Conservation (phyloP, 2,797 vertebrate genomes). For the Perodicticus potto region DNA sequence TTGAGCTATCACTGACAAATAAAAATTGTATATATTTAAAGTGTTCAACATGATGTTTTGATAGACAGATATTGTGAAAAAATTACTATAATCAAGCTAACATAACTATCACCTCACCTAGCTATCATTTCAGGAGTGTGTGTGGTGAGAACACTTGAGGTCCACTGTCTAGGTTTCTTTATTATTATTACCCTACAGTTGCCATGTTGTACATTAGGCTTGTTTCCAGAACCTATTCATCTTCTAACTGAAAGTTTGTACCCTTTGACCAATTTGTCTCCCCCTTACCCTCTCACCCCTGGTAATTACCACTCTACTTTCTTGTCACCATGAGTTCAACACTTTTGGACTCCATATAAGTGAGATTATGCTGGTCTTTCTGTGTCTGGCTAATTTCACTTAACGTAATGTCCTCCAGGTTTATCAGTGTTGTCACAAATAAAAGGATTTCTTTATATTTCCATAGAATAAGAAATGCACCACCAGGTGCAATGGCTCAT, state of each 20-base stretch:
- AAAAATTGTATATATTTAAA: not conserved
- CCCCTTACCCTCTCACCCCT: fast-evolving
- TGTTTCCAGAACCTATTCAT: not conserved
- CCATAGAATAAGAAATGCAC: not conserved
- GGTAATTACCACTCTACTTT: not conserved
- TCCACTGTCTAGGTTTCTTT: too few relatives aligned
- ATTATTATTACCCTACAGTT: not conserved
- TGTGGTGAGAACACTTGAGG: not conserved
- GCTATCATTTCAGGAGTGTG: not conserved
- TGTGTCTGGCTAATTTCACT: not conserved
- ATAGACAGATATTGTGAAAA: not conserved
- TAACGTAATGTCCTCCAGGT: not conserved
- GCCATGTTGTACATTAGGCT: not conserved
- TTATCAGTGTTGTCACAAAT: not conserved
- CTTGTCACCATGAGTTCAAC: not conserved
- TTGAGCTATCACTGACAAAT: not conserved
- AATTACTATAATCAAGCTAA: not conserved
- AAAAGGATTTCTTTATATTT: not conserved
- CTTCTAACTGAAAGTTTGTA: not conserved
- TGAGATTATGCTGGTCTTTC: not conserved
- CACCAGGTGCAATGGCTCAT: too few relatives aligned
- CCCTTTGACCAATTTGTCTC: not conserved
- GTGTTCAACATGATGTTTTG: not conserved
- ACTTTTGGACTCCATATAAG: not conserved
- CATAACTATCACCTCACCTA: not conserved